Conservation (phyloP, 2,888 invertebrate species). For the Melitaea athalia region DNA sequence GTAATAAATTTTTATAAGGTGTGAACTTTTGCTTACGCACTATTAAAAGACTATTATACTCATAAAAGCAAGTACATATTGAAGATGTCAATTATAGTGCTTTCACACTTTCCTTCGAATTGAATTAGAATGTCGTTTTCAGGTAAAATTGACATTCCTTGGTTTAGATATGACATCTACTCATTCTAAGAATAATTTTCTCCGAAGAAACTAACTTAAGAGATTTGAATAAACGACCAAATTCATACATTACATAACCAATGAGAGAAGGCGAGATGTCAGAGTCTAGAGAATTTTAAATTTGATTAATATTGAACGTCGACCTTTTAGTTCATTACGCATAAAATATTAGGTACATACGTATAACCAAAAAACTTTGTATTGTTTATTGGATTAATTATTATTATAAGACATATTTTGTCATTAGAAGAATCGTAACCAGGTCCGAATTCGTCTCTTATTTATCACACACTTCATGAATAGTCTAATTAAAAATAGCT, state of each 20-base stretch:
- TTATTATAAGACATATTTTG: too few relatives aligned
- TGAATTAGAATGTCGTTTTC: background rate
- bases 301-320: too few relatives aligned
- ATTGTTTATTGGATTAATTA: too few relatives aligned
- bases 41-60: too few relatives aligned
- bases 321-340: too few relatives aligned
- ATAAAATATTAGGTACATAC: too few relatives aligned
- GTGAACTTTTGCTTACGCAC: background rate
- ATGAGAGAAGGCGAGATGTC: slow-evolving; percentile 3
- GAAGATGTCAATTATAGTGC: background rate
- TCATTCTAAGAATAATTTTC: slow-evolving; percentile 1
- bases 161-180: background rate
- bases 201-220: slow-evolving; percentile 15
- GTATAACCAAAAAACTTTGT: too few relatives aligned
- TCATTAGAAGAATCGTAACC: too few relatives aligned
- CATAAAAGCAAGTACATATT: background rate
- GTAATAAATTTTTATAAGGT: too few relatives aligned
- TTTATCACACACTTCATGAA: too few relatives aligned
- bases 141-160: background rate
- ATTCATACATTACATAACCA: slow-evolving; percentile 21
- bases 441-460: too few relatives aligned
- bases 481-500: too few relatives aligned
- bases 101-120: background rate
- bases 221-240: slow-evolving; percentile 27
- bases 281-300: background rate